phyloP scores from a whole-genome alignment of 2,797 vertebrate genomes.

The Lagorchestes hirsutus region DNA sequence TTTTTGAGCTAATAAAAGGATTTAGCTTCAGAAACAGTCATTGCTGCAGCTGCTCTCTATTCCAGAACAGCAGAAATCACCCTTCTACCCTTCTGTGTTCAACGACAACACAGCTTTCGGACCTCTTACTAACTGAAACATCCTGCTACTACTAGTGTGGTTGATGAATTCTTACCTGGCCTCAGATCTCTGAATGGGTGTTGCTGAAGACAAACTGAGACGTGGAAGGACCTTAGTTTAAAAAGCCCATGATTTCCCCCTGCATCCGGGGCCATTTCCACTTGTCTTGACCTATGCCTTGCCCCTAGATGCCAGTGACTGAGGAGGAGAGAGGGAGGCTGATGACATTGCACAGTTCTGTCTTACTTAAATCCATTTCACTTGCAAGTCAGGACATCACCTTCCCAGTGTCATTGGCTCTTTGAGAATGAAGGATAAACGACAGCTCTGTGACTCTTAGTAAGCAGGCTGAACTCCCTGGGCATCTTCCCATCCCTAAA shows the following conservation, averaged over 20 bases:
- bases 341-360: background rate
- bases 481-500: background rate
- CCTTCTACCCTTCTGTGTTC: background rate
- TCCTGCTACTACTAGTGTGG: background rate
- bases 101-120: background rate
- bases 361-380: background rate
- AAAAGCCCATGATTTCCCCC: background rate
- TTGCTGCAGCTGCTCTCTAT: background rate
- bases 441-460: background rate
- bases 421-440: background rate
- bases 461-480: background rate
- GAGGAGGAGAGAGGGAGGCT: background rate
- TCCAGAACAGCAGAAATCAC: background rate
- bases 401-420: background rate
- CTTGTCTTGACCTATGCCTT: background rate
- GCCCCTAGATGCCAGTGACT: background rate
- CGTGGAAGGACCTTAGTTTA: background rate
- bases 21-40: background rate
- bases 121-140: background rate
- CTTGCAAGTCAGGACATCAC: background rate
- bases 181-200: background rate
- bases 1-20: constrained; percentile 8
- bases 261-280: too few relatives aligned
- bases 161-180: background rate
- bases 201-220: background rate